phyloP scores from a whole-genome alignment of 2,113 vertebrate species.

The Paralichthys olivaceus region DNA sequence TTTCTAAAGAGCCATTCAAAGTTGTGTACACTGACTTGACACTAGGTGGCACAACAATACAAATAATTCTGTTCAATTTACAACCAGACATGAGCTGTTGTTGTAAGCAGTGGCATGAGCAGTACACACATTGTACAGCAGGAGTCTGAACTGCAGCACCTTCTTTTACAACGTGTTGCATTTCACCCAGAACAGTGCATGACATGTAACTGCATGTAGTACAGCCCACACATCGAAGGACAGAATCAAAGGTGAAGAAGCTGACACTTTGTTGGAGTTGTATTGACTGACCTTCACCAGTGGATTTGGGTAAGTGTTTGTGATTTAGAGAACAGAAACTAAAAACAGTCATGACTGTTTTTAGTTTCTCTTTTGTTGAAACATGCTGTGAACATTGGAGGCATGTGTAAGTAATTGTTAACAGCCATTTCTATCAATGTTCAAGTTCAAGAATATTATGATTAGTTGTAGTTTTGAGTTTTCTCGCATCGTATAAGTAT shows the following conservation, averaged over 20 bases:
- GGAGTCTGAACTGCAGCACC: neutral
- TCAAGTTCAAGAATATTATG: neutral
- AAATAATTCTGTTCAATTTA: neutral
- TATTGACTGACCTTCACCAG: neutral
- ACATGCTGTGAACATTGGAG: too few relatives aligned
- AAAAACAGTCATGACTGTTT: neutral
- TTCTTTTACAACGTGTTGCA: neutral
- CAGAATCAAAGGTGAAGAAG: neutral
- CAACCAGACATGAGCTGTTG: neutral
- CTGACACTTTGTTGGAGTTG: neutral
- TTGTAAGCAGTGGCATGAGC: neutral
- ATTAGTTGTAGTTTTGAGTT: neutral
- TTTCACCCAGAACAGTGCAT: neutral
- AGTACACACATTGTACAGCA: neutral
- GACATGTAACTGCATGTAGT: neutral
- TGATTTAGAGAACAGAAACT: too few relatives aligned
- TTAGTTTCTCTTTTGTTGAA: neutral
- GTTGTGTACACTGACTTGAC: conserved; percentile 13
- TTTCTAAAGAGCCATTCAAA: neutral
- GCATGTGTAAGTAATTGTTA: too few relatives aligned
- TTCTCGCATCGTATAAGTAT: too few relatives aligned
- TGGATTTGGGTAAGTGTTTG: conserved; percentile 53
- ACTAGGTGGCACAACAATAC: conserved; percentile 51
- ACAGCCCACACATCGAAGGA: neutral
- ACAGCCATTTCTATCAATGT: too few relatives aligned